Base-by-base conservation (phyloP, 1,140 invertebrate genomes). In the Danaus plexippus region DNA sequence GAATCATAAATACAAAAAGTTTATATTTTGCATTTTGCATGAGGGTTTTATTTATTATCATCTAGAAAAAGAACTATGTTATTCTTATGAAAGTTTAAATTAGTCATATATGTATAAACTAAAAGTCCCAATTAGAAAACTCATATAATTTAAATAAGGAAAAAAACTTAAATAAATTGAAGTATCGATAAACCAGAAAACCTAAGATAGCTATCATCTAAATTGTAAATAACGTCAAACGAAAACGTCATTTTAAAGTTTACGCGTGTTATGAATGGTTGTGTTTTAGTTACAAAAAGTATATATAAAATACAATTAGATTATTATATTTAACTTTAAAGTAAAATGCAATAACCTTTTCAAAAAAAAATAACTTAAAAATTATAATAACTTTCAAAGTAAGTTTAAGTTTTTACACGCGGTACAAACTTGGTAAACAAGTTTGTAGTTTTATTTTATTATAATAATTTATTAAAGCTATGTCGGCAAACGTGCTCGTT, bases 401-500 rank as follows among this genome's bases (percentile, higher is more conserved):
- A 50, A 50, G 22, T 50, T 50, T 40, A 41, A 12, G 11, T 8
- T 12, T 50, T 50, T 50, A 41, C 59, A 54, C 59, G 52, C 53
- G 53, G 52, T 15, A 40, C 41, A 54, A 54, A 43, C 47, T 56
- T 51, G 7, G 60, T 66, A 63, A 66, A 66, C 57, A 63, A 65
- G 56, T 61, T 57, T 56, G 46, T 42, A 62, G 49, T 54, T 59
- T 58, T 43, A 47, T 66, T 55, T 44, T 47, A 12, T 50, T 57
- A 57, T 44, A 32, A 32, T 32, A 32, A 32, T 32, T 32, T 32
- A 52, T 44, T 56, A 58, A 55, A 44, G 67, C 53, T 59, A 87
- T 87, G 85, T 58, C 66, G 53, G 71, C 75, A 65, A 90, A 90
- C 68, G 90, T 98, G 54, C 86, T 98, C 49, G 91, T 99, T 8